Base-by-base conservation (phyloP, 1,140 invertebrate species). In the Anastatus disparis region DNA sequence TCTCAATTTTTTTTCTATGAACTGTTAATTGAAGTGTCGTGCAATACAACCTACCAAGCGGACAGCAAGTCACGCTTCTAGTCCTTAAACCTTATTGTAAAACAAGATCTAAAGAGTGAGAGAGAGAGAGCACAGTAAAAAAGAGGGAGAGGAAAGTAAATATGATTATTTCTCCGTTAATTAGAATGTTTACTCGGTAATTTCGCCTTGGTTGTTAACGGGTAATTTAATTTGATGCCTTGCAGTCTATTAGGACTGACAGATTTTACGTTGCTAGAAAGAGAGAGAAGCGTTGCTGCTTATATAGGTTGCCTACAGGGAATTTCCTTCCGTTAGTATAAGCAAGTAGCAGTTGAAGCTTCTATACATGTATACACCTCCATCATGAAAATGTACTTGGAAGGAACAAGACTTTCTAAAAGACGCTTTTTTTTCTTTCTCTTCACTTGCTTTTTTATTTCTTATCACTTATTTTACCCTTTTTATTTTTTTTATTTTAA, bases 121-220 rank as follows among this genome's bases (percentile, higher is more conserved):
- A n/a, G n/a, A n/a, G n/a, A n/a, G n/a, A n/a, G n/a, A n/a, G n/a
- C n/a, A n/a, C n/a, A n/a, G n/a, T n/a, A n/a, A n/a, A n/a, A n/a
- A n/a, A n/a, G n/a, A n/a, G n/a, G n/a, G n/a, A n/a, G n/a, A n/a
- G n/a, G n/a, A n/a, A n/a, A 52, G 13, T 24, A 77, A 77, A 77
- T 75, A 74, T 65, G 50, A 75, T 77, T 77, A 75, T 61, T 75
- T 72, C 69, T 40, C 27, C 63, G 61, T 75, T 74, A 77, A 77
- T 75, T 74, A 73, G 55, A 74, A 75, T 72, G 65, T 77, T 74
- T 77, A 70, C 35, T 42, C 48, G 72, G 64, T 73, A 74, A 77
- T 75, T 74, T 67, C 53, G 31, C 38, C 42, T n/a, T 13, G 59
- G 50, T 58, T 70, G 61, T 68, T 70, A 69, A 46, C 50, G 59